Conservation (phyloP, 1,140 invertebrate genomes). For the Zaprionus ghesquierei region DNA sequence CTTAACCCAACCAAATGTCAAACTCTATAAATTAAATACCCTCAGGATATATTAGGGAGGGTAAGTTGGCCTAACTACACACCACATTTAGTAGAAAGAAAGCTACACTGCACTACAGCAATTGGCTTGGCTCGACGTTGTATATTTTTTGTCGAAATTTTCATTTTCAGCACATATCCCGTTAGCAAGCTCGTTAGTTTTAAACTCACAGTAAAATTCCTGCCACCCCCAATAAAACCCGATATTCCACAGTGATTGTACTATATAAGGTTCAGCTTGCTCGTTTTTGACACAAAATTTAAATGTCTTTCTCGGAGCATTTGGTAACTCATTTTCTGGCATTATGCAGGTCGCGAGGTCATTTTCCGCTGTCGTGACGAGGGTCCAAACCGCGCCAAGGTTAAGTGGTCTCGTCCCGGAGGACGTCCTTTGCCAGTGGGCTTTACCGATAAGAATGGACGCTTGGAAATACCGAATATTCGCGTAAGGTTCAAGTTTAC, state of each 20-base stretch:
- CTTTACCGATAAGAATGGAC: slow-evolving; percentile 88
- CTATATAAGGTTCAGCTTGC: background rate
- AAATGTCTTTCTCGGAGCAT: background rate
- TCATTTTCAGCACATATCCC: slow-evolving; percentile 20
- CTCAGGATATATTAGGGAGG: slow-evolving; percentile 83
- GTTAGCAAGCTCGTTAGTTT: slow-evolving; percentile 24
- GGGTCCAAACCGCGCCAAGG: slow-evolving; percentile 88
- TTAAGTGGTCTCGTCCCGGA: slow-evolving; percentile 89
- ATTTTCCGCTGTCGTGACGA: slow-evolving; percentile 96
- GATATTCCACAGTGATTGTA: background rate
- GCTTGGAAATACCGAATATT: slow-evolving; percentile 93
- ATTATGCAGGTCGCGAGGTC: slow-evolving; percentile 89
- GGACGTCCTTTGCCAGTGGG: slow-evolving; percentile 88
- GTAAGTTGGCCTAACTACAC: slow-evolving; percentile 80
- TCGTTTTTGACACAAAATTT: background rate
- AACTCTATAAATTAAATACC: slow-evolving; percentile 57
- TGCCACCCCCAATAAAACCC: background rate
- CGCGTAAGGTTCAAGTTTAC: slow-evolving; percentile 83
- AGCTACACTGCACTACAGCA: slow-evolving; percentile 39
- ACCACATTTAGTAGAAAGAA: slow-evolving; percentile 27
- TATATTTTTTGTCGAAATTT: slow-evolving; percentile 61
- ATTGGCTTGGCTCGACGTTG: slow-evolving; percentile 47
- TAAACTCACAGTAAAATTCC: background rate
- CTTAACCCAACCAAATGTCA: slow-evolving; percentile 65
- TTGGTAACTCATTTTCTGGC: slow-evolving; percentile 13